Conservation (phyloP, 2,113 vertebrate genomes). For the Anguilla rostrata region DNA sequence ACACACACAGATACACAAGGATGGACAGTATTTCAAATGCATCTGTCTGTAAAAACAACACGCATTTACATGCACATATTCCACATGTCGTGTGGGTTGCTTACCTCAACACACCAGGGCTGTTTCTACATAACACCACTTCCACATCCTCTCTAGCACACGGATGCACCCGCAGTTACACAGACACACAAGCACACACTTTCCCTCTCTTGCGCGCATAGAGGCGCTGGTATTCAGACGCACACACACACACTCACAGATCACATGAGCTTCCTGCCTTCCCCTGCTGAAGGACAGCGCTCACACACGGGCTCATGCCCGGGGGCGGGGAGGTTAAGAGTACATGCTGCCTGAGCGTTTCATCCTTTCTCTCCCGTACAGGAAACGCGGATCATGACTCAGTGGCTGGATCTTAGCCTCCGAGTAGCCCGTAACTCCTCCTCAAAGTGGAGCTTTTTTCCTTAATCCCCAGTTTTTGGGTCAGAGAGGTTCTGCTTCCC, state of each 20-base stretch:
- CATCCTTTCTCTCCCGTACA: neutral
- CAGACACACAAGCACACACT: neutral
- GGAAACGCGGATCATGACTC: constrained; percentile 4
- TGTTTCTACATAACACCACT: too few relatives aligned
- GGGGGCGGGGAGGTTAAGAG: neutral
- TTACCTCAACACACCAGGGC: too few relatives aligned
- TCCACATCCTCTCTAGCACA: too few relatives aligned
- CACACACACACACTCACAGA: neutral
- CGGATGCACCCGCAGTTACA: too few relatives aligned
- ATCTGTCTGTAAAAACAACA: too few relatives aligned
- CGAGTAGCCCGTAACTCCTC: neutral
- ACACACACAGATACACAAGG: neutral
- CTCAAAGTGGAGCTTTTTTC: neutral
- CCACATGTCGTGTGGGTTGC: too few relatives aligned
- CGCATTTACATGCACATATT: too few relatives aligned
- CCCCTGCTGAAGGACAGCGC: neutral
- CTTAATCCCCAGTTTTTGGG: constrained; percentile 1
- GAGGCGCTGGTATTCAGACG: too few relatives aligned
- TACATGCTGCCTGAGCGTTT: neutral
- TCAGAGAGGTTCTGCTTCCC: neutral
- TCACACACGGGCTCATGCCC: neutral
- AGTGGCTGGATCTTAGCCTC: neutral
- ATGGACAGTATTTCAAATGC: too few relatives aligned
- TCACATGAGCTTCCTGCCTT: neutral
- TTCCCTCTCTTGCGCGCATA: neutral